These are phyloP conservation scores for Stenolophus ochropezus DNA, from an alignment of 2,888 invertebrate genomes.

Conservation along the genomic window DNA sequence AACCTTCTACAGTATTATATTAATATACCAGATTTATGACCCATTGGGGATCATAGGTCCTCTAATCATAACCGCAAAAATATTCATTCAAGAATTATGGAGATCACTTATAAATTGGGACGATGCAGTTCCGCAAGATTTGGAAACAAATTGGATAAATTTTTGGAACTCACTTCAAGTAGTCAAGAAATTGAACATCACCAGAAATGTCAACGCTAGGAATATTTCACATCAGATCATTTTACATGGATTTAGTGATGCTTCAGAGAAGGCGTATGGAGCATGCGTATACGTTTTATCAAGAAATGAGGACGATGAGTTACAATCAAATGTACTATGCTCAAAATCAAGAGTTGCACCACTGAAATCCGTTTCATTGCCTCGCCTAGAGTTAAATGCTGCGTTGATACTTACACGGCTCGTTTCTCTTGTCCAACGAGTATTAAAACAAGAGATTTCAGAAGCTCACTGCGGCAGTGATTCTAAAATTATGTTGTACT, in stretches of 20 bases:
- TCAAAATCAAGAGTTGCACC: no score
- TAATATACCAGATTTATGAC: constrained; percentile 55
- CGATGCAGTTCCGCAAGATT: constrained; percentile 29
- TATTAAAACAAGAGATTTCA: no score
- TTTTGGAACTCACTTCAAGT: background rate
- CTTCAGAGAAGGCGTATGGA: background rate
- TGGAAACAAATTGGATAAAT: background rate
- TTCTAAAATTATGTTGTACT: no score
- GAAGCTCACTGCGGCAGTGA: no score
- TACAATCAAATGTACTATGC: no score
- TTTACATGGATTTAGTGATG: background rate
- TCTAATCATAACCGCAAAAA: constrained; percentile 52
- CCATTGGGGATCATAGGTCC: constrained; percentile 60
- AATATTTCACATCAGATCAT: no score
- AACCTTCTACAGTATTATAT: background rate
- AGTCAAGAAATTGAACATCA: background rate
- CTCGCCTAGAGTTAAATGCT: no score
- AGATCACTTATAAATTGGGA: constrained; percentile 58
- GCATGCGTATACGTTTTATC: background rate
- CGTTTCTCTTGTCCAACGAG: no score
- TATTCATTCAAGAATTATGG: constrained; percentile 61
- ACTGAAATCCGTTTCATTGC: no score
- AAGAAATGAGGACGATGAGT: no score
- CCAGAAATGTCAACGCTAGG: background rate
- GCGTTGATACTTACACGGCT: no score